Evolutionary conservation across 2,888 invertebrate genomes (phyloP), one percentile per base, ranked within the genome.

Genomic region (Polymixis flavicincta): DNA sequence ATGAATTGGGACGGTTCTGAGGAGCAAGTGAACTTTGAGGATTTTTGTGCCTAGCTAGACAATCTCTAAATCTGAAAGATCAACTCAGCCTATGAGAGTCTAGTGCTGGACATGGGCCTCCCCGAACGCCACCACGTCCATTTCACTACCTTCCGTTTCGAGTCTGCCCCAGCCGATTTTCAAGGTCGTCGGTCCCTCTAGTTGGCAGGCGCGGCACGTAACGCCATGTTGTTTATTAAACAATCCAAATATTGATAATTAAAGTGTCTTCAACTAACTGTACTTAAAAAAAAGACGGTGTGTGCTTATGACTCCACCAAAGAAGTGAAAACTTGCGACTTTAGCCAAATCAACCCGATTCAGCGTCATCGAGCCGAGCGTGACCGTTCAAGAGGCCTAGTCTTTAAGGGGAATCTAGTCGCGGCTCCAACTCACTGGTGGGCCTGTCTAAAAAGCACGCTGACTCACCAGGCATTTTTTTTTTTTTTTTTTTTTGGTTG

Each of bases 1-100:
- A n/a, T 60, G 54, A 80, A 61, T 76, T 48, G 22, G 7, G 28
- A 52, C 50, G 45, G n/a, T 71, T 42, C 45, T 32, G 45, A n/a
- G 11, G 28, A 74, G 48, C 74, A 48, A 48, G 37, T 48, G 48
- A 25, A n/a, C 4, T 55, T n/a, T 72, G 32, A 22, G 6, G 54
- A 22, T 45, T 73, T 25, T 54, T n/a, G 3, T n/a, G 6, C 4
- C n/a, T 5, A 17, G 61, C 28, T 32, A 5, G 13, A 14, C 22
- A 13, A n/a, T n/a, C n/a, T n/a, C n/a, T n/a, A n/a, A n/a, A n/a
- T n/a, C n/a, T n/a, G n/a, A n/a, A n/a, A n/a, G n/a, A n/a, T n/a
- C n/a, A n/a, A n/a, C n/a, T n/a, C 25, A 17, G 25, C 9, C 28
- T 28, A 19, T 11, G 19, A 3, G 32, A 60, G 22, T 61, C 14